Base-by-base conservation (phyloP, 2,888 invertebrate species). In the Falcaria lacertinaria region DNA sequence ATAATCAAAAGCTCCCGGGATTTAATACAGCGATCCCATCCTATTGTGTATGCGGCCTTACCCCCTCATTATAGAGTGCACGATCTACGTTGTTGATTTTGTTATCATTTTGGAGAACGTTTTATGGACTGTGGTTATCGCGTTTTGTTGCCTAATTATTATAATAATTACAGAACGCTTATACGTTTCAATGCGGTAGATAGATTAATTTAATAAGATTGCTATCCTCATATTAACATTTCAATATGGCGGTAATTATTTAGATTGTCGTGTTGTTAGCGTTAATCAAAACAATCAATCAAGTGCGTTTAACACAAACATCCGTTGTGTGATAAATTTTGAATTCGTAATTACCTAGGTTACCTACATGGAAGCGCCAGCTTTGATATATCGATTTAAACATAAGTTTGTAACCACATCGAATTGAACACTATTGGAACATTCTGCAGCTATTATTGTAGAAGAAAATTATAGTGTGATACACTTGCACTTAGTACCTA, bases 1-100 rank as follows among this genome's bases (percentile, higher is more conserved):
- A 83, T 78, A 78, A 80, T 79, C 78, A 80, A 81, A 76, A 6
- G n/a, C 42, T 52, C 37, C 37, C 62, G 54, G 59, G 49, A 50
- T 55, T 50, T 57, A 50, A 51, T 50, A 58, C 50, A 61, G 64
- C 56, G 70, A 75, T 19, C 28, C 28, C 28, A 28, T 28, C 28
- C 28, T 28, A 28, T 28, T 28, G 17, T 38, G 25, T 25, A 25
- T 8, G 11, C 8, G 6, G 25, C 25, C 11, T 25, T 25, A 28
- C 28, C 11, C 28, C 28, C 11, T 28, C 11, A 28, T 11, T 28
- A 28, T 11, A 28, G 11, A 11, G 45, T 45, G 47, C 42, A 17
- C 13, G 34, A 34, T 33, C 14, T 34, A 28, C 25, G 34, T 34
- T 14, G 34, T 28, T 43, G 22, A 43, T 39, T 43, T 16, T 28